Conservation (phyloP, 2,888 invertebrate genomes). For the Caenorhabditis angaria region DNA sequence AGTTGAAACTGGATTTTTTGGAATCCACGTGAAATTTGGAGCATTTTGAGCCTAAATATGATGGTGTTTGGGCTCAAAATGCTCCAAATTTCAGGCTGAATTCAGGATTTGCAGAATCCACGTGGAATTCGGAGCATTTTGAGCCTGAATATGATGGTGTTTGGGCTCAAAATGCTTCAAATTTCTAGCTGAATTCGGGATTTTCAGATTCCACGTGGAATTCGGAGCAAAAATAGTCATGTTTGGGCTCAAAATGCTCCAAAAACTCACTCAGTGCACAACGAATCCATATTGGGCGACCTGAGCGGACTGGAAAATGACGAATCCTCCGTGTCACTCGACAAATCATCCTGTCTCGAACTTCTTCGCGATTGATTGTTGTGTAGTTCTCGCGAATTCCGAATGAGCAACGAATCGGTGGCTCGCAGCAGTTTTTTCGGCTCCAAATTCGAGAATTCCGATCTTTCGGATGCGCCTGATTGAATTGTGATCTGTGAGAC, state of each 20-base stretch:
- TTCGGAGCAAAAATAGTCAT: no score
- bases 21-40: background rate
- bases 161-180: no score
- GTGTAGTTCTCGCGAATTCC: constrained; percentile 38
- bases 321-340: constrained; percentile 58
- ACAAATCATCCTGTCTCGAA: constrained; percentile 23
- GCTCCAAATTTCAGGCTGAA: no score
- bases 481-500: constrained; percentile 27
- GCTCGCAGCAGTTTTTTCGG: constrained; percentile 57
- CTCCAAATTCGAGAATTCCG: constrained; percentile 1
- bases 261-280: constrained; percentile 4
- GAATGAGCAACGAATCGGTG: constrained; percentile 57
- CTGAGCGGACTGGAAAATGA: constrained; percentile 49
- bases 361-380: constrained; percentile 14
- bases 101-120: no score
- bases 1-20: no score
- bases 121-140: no score
- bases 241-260: no score
- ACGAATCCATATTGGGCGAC: constrained; percentile 29
- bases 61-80: background rate
- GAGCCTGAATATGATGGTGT: no score
- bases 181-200: no score
- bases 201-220: no score
- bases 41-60: background rate
- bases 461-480: background rate